Evolutionary conservation across 2,113 vertebrate species (phyloP).

Genomic region (Clupea harengus): DNA sequence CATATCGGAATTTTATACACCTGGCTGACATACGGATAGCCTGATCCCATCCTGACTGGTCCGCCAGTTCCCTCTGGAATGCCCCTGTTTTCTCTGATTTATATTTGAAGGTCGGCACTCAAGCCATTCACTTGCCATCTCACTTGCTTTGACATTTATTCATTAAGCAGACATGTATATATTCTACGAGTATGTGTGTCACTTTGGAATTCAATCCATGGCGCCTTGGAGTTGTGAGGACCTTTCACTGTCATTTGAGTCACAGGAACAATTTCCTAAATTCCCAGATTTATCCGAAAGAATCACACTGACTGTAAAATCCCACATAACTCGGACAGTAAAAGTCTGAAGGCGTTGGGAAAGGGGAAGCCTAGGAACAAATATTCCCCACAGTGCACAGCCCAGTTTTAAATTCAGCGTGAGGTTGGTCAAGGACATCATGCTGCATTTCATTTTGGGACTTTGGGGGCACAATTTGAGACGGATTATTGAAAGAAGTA

Average conservation of each 20-base stretch:
- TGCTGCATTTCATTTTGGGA: constrained; percentile 52
- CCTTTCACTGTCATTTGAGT: neutral
- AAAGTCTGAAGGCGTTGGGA: constrained; percentile 30
- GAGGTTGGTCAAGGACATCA: constrained; percentile 46
- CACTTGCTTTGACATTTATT: neutral
- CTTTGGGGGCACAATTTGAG: constrained; percentile 41
- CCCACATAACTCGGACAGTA: constrained; percentile 11
- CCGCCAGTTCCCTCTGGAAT: too few species aligned
- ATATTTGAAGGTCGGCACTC: neutral
- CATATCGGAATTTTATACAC: too few species aligned
- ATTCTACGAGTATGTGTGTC: neutral
- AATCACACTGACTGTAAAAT: constrained; percentile 12
- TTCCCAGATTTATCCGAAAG: neutral
- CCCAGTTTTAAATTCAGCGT: constrained; percentile 8
- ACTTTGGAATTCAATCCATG: neutral
- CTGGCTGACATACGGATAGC: too few species aligned
- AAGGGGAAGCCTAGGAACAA: constrained; percentile 16
- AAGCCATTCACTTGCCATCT: neutral
- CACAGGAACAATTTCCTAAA: neutral
- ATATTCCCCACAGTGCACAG: neutral
- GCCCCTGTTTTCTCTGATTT: neutral
- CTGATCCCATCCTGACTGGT: too few species aligned
- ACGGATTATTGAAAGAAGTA: constrained; percentile 55
- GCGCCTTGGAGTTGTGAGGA: neutral
- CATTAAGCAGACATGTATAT: neutral